These are phyloP conservation scores for Prostheceraeus crozeri DNA, from an alignment of 2,888 invertebrate species.

Conservation along the genomic window DNA sequence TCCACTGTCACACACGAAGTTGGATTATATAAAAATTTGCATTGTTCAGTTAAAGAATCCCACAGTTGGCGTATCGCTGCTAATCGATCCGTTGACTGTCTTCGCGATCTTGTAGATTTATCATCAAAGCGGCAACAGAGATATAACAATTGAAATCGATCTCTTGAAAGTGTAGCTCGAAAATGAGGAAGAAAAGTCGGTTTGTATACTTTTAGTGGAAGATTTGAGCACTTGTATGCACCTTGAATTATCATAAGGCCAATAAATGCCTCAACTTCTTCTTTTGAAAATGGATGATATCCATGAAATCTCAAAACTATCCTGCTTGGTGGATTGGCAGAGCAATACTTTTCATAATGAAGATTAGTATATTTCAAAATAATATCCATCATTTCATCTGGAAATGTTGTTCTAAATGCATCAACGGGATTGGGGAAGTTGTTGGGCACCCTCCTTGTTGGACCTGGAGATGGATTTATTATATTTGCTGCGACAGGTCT, in stretches of 20 bases:
- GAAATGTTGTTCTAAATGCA: slow-evolving; percentile 19
- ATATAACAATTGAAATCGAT: slow-evolving; percentile 6
- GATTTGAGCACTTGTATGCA: slow-evolving; percentile 13
- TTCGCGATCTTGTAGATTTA: neutral
- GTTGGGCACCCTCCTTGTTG: too few relatives aligned
- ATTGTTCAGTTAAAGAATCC: neutral
- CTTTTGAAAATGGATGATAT: neutral
- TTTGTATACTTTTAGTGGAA: slow-evolving; percentile 15
- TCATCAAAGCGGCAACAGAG: neutral
- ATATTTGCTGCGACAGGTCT: neutral
- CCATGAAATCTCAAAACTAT: neutral
- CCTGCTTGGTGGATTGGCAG: neutral
- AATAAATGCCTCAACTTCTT: neutral
- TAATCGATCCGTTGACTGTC: neutral
- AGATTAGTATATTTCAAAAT: too few relatives aligned
- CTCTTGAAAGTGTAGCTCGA: slow-evolving; percentile 5
- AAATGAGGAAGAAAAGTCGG: slow-evolving; percentile 1
- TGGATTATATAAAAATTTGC: slow-evolving; percentile 13
- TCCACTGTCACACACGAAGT: slow-evolving; percentile 18
- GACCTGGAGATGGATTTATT: neutral
- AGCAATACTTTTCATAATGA: slow-evolving; percentile 5
- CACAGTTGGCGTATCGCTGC: neutral
- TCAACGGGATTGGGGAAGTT: slow-evolving; percentile 10
- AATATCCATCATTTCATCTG: too few relatives aligned
- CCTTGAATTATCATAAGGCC: slow-evolving; percentile 1